Conservation (phyloP, 2,888 invertebrate species). For the Patella depressa region DNA sequence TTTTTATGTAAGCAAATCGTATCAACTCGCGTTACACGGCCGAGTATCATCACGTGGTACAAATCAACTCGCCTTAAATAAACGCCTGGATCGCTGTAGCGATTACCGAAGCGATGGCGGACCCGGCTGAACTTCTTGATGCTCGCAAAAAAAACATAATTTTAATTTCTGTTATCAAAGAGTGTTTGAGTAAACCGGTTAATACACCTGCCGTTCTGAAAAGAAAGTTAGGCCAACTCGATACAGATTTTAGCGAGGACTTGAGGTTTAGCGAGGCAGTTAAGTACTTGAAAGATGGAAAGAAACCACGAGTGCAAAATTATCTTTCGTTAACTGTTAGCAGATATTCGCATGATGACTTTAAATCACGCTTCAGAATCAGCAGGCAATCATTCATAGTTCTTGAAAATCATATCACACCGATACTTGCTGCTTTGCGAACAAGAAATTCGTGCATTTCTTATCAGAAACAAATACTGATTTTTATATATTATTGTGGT, state of each 20-base stretch:
- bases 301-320: not conserved
- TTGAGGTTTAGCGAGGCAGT: not conserved
- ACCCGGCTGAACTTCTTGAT: too few species aligned
- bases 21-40: too few species aligned
- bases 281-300: not conserved
- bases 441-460: not conserved
- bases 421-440: not conserved
- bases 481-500: not conserved
- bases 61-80: too few species aligned
- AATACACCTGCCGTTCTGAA: not conserved
- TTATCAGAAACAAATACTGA: not conserved
- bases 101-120: too few species aligned
- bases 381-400: not conserved
- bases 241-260: not conserved
- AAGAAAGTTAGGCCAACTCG: not conserved
- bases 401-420: not conserved
- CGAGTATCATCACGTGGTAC: too few species aligned
- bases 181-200: constrained; percentile 2
- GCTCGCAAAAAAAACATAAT: too few species aligned
- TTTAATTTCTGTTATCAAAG: not conserved
- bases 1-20: too few species aligned
- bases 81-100: too few species aligned
- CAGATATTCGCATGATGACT: not conserved
- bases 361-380: too few species aligned
- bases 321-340: not conserved